A percentile compares a stretch with the other conserved stretches of the same genome.
Conservation (phyloP, 53 echinoderm and acorn worm species). For the Echinometra lucunter region DNA sequence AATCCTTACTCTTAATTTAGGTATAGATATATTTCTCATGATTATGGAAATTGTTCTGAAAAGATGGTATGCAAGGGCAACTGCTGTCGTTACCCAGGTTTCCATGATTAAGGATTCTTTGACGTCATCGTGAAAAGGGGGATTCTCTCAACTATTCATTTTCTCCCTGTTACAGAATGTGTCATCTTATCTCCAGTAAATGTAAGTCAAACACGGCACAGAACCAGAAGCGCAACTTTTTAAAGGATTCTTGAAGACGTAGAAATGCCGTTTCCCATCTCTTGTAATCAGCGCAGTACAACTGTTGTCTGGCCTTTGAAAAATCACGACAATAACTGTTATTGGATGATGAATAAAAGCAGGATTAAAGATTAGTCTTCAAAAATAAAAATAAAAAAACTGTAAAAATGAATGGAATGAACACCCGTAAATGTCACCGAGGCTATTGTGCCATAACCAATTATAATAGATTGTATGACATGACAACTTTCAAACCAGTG, state of each 20-base stretch:
- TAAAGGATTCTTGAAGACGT: slow-evolving; percentile 1
- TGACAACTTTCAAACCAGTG: neutral
- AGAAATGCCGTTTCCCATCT: neutral
- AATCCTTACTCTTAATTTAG: neutral
- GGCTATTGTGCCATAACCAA: neutral
- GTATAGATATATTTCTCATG: neutral
- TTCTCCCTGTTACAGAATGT: neutral
- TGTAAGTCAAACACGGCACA: slow-evolving; percentile 14
- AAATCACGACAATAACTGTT: neutral
- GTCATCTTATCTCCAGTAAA: neutral
- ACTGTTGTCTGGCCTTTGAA: neutral
- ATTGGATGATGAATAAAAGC: neutral
- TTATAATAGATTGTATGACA: neutral
- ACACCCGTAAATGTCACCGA: neutral
- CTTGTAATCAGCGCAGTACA: neutral
- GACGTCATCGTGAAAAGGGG: neutral
- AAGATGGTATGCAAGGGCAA: neutral
- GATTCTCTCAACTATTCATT: neutral
- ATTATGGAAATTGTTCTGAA: neutral
- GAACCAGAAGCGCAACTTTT: neutral
- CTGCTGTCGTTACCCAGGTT: neutral
- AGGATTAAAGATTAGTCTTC: neutral
- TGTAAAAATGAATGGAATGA: too few species aligned
- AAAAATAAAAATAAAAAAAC: neutral
- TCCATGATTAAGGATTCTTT: neutral